Evolutionary conservation across 2,113 vertebrate genomes (phyloP).

Genomic region (Peromyscus californicus): DNA sequence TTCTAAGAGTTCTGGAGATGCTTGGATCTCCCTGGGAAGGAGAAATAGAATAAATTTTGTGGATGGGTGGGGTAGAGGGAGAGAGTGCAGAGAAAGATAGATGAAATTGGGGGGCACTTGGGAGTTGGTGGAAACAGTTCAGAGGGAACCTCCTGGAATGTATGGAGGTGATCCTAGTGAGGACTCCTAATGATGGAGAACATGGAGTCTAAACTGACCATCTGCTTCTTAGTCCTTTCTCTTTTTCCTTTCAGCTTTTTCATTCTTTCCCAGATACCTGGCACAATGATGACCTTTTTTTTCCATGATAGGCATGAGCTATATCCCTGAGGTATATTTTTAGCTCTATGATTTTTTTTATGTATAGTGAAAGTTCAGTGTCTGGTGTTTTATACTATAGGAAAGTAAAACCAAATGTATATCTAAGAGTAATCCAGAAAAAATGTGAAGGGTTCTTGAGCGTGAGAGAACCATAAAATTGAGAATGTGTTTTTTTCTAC

Average conservation of each 20-base stretch:
- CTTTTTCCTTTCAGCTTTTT: background rate
- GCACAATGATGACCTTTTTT: no score
- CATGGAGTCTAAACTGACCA: no score
- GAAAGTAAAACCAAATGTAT: background rate
- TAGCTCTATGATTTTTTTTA: slow-evolving; percentile 19
- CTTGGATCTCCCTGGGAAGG: background rate
- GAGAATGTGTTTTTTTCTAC: background rate
- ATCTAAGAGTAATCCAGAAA: background rate
- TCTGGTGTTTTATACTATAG: slow-evolving; percentile 2
- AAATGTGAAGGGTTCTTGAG: background rate
- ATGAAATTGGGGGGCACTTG: background rate
- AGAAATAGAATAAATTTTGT: background rate
- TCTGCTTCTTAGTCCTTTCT: no score
- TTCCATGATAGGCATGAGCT: no score
- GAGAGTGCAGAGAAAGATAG: background rate
- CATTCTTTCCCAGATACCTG: background rate
- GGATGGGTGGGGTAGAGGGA: background rate
- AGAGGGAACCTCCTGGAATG: background rate
- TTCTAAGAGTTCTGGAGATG: background rate
- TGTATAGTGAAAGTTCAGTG: background rate
- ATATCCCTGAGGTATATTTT: background rate
- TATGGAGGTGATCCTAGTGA: background rate
- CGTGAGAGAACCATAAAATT: background rate
- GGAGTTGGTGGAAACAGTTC: background rate
- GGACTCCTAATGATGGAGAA: background rate